phyloP scores from a whole-genome alignment of 2,888 invertebrate genomes.

The Callosobruchus maculatus region DNA sequence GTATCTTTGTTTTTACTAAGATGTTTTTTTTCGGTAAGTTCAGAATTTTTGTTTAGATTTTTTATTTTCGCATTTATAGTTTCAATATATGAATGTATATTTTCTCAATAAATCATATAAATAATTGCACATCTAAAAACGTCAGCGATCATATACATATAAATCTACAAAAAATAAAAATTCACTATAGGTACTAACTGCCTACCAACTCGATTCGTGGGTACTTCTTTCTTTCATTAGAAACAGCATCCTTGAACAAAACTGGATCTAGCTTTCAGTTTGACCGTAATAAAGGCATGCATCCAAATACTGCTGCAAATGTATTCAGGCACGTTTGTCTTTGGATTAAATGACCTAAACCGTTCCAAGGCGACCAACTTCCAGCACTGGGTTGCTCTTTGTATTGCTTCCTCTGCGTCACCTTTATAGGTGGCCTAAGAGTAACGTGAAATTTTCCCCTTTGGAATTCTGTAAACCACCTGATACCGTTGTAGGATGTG shows the following conservation, averaged over 20 bases:
- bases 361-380: conserved; percentile 78
- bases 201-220: conserved; percentile 87
- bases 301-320: conserved; percentile 91
- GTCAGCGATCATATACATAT: neutral
- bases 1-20: no score
- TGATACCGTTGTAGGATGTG: no score
- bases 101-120: no score
- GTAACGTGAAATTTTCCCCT: no score
- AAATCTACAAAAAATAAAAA: conserved; percentile 25
- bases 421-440: conserved; percentile 89
- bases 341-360: conserved; percentile 92
- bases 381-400: conserved; percentile 68
- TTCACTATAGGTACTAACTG: conserved; percentile 51
- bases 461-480: no score
- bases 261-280: conserved; percentile 90
- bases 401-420: conserved; percentile 89
- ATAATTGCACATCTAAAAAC: no score
- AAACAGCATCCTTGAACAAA: conserved; percentile 92
- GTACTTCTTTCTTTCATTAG: conserved; percentile 92
- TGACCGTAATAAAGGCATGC: conserved; percentile 91
- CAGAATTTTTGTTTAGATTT: no score
- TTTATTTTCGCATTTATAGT: no score
- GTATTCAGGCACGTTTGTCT: conserved; percentile 91
- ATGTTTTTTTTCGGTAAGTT: no score
- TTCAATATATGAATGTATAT: no score